phyloP scores from a whole-genome alignment of 2,797 vertebrate genomes.

The Cetoscarus ocellatus region DNA sequence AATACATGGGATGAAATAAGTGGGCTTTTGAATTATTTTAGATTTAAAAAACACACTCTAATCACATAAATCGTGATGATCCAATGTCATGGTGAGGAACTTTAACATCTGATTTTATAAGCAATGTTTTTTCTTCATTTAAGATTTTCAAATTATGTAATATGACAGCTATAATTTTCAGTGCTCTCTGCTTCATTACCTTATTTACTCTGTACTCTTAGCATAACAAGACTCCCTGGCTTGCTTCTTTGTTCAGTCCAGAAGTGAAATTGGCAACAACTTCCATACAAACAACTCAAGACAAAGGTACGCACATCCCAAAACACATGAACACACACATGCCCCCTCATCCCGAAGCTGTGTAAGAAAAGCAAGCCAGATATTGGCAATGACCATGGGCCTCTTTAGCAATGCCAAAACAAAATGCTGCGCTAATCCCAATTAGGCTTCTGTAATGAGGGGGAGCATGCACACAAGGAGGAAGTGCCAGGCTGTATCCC shows the following conservation, averaged over 20 bases:
- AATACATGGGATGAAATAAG: too few species aligned
- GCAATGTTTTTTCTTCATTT: too few species aligned
- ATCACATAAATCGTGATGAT: too few species aligned
- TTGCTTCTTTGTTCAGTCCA: neutral
- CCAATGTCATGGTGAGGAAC: too few species aligned
- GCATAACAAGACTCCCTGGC: neutral
- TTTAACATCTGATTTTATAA: too few species aligned
- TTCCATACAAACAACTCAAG: neutral
- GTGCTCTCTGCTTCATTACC: too few species aligned
- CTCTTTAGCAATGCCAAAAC: constrained; percentile 69
- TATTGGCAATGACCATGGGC: constrained; percentile 68
- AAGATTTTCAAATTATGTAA: too few species aligned
- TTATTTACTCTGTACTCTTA: neutral
- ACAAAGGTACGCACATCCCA: neutral
- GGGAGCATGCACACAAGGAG: constrained; percentile 55
- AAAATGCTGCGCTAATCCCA: constrained; percentile 79
- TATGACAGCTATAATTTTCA: too few species aligned
- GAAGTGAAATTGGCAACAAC: constrained; percentile 21
- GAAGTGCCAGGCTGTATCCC: constrained; percentile 61
- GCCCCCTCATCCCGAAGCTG: constrained; percentile 39
- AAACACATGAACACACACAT: constrained; percentile 39
- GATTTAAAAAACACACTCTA: too few species aligned
- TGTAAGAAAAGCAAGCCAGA: constrained; percentile 39
- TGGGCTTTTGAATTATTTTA: too few species aligned
- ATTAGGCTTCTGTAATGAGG: constrained; percentile 78